Evolutionary conservation across 2,797 vertebrate species (phyloP), one percentile per base, ranked within the genome.

Genomic region (Muscicapa comitata): DNA sequence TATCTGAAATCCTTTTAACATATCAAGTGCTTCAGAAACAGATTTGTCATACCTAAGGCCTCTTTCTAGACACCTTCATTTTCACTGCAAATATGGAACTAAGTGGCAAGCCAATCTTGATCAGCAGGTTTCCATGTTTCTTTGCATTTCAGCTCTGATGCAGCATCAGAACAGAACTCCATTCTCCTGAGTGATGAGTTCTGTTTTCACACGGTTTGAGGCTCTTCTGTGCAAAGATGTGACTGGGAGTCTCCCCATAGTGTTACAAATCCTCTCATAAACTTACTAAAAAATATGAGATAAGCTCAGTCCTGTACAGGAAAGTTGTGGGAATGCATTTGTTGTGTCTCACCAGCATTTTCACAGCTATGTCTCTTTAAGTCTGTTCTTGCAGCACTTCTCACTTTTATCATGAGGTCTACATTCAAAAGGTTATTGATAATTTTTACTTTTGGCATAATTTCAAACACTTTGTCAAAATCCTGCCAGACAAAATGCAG

Each of bases 201-300:
- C 26, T 68, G 48, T 62, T 84, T 74, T 80, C 40, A 61, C 24
- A 62, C 0, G 0, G 0, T 83, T 79, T 29, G 3, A 35, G 21
- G 73, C 25, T 43, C 18, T 47, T 72, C 45, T 28, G 23, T 47
- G 33, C 17, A n/a, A 50, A 43, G 23, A 18, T 24, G 20, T 59
- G 74, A 47, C 53, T 13, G 12, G 12, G 19, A 74, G 23, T 37
- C 31, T 83, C 29, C 7, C 31, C 74, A 5, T 5, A 54, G 25
- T 2, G 0, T 40, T 45, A 28, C 24, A 70, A 43, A 24, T 43
- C 4, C 31, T 72, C 50, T 48, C 24, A 68, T 1, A 31, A 77
- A 54, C 3, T 20, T 28, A 40, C 31, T 67, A 7, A 77, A 74
- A 84, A 79, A 45, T 3, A n/a, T 6, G 47, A n/a, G 19, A 26